Conservation (phyloP, 2,113 vertebrate species). For the Chiloscyllium plagiosum region DNA sequence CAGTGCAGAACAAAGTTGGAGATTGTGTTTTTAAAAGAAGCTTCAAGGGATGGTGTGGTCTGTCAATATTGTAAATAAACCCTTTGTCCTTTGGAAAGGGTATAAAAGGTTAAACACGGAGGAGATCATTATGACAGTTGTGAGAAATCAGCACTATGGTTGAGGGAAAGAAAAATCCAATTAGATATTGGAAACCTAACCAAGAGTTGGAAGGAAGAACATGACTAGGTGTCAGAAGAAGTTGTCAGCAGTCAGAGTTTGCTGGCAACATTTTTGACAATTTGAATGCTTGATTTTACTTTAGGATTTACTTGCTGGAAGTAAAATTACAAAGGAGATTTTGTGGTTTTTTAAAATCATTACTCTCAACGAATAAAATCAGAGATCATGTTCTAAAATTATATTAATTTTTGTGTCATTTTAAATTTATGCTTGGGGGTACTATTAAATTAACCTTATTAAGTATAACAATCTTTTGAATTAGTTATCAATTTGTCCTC, state of each 20-base stretch:
- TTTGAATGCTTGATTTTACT: not conserved
- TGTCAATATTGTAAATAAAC: not conserved
- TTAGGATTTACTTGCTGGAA: not conserved
- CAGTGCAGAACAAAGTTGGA: too few species aligned
- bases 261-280: not conserved
- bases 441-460: not conserved
- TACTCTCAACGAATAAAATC: too few species aligned
- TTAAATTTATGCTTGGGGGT: not conserved
- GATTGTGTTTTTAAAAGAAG: too few species aligned
- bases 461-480: not conserved
- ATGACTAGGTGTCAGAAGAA: not conserved
- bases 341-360: too few species aligned
- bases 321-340: not conserved
- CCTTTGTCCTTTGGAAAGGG: not conserved
- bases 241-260: not conserved
- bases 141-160: not conserved
- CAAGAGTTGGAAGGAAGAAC: not conserved
- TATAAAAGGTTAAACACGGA: not conserved
- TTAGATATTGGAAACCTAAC: not conserved
- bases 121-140: not conserved
- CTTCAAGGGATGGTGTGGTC: not conserved
- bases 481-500: not conserved
- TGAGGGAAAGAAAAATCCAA: not conserved
- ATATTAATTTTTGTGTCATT: not conserved
- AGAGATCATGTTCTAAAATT: too few species aligned